A percentile compares a stretch with the other conserved stretches of the same genome.
Evolutionary conservation across 2,888 invertebrate species (phyloP).

Genomic region (Argyresthia goedartella): DNA sequence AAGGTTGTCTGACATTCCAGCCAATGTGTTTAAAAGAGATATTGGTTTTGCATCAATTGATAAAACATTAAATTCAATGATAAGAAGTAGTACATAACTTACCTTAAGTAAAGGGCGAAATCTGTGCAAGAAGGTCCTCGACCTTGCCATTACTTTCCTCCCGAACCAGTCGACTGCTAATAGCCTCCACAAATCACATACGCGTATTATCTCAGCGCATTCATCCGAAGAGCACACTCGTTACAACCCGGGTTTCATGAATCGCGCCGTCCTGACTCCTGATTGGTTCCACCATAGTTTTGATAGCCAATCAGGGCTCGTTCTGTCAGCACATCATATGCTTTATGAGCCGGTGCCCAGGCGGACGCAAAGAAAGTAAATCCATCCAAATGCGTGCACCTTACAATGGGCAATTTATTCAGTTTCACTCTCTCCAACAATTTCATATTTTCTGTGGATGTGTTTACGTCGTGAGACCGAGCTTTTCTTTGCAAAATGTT

Average conservation of each 20-base stretch:
- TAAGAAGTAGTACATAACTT: too few relatives aligned
- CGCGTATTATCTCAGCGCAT: conserved; percentile 27
- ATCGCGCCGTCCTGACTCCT: too few relatives aligned
- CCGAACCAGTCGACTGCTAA: not conserved
- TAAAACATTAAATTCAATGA: too few relatives aligned
- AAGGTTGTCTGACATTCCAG: too few relatives aligned
- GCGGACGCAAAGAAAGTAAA: conserved; percentile 41
- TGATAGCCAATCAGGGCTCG: too few relatives aligned
- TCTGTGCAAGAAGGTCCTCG: not conserved
- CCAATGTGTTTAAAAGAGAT: too few relatives aligned
- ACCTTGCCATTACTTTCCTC: not conserved
- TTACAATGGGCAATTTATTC: conserved; percentile 65
- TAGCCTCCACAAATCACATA: conserved; percentile 1
- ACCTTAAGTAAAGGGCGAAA: not conserved
- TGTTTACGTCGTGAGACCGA: not conserved
- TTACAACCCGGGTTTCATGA: conserved; percentile 25
- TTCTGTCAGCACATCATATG: too few relatives aligned
- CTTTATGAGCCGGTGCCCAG: too few relatives aligned
- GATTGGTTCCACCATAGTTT: too few relatives aligned
- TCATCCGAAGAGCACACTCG: conserved; percentile 23
- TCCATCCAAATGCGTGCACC: conserved; percentile 57
- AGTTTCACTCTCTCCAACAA: conserved; percentile 64
- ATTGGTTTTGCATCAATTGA: too few relatives aligned
- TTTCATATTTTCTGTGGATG: conserved; percentile 39
- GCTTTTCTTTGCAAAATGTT: not conserved